These are phyloP conservation scores for Andricus quercusramuli DNA, from an alignment of 2,888 invertebrate genomes.

Conservation along the genomic window DNA sequence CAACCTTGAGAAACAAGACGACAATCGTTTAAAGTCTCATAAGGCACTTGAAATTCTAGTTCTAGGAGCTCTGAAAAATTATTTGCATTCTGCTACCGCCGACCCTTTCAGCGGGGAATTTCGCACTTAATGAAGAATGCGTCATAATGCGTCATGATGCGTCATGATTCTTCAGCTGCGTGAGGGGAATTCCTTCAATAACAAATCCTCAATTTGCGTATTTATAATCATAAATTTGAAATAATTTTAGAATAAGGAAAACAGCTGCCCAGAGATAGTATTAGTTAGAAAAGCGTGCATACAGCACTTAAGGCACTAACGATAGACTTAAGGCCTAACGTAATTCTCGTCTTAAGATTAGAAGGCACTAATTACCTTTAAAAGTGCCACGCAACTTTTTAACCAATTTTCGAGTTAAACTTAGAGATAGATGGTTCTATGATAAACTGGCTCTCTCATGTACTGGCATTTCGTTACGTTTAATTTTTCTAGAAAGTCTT, in stretches of 20 bases:
- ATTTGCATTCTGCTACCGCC: conserved; percentile 46
- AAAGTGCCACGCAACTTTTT: conserved; percentile 53
- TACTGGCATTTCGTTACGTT: conserved; percentile 71
- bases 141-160: no score
- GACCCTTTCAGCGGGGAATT: no score
- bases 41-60: conserved; percentile 74
- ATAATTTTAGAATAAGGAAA: background rate
- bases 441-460: conserved; percentile 74
- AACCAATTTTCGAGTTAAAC: conserved; percentile 46
- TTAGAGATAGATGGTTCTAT: conserved; percentile 58
- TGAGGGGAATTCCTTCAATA: no score
- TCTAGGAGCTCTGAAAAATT: conserved; percentile 61
- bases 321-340: conserved; percentile 70
- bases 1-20: conserved; percentile 16
- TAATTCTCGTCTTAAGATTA: conserved; percentile 65
- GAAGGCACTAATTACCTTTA: conserved; percentile 75
- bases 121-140: no score
- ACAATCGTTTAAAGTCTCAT: conserved; percentile 59
- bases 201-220: no score
- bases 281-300: conserved; percentile 46
- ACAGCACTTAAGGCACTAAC: conserved; percentile 72
- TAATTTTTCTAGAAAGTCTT: background rate
- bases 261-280: background rate
- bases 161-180: no score
- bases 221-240: background rate